Conservation (phyloP, 2,113 vertebrate genomes). For the Cyphomyrus discorhynchus region DNA sequence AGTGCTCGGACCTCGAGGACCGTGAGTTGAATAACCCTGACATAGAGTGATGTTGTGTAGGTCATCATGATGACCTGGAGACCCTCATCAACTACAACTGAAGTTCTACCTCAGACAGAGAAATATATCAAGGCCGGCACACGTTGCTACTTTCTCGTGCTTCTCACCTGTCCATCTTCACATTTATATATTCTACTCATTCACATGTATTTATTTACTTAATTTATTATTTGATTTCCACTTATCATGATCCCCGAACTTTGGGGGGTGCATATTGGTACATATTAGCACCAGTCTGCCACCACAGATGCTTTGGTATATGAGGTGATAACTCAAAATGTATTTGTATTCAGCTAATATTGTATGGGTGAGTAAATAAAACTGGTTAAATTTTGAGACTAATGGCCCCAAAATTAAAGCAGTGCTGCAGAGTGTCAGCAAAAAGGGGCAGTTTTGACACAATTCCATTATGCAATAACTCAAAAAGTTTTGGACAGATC, state of each 20-base stretch:
- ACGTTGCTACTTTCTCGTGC: not conserved
- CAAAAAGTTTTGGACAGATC: not conserved
- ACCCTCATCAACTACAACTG: too few species aligned
- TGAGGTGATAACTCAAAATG: not conserved
- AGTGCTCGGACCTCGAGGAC: too few species aligned
- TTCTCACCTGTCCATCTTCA: not conserved
- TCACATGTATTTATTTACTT: not conserved
- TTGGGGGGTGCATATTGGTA: not conserved
- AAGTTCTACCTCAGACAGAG: not conserved
- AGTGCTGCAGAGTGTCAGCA: not conserved
- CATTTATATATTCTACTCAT: not conserved
- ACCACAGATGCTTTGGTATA: not conserved
- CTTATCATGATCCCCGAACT: not conserved
- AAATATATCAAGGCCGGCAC: not conserved
- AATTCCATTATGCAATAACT: not conserved
- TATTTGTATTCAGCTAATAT: not conserved
- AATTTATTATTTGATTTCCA: not conserved
- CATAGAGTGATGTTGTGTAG: too few species aligned
- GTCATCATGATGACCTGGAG: too few species aligned
- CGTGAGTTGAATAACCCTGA: too few species aligned
- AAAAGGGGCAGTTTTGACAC: not conserved
- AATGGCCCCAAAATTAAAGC: not conserved
- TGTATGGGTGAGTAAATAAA: not conserved
- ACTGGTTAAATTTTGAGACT: not conserved
- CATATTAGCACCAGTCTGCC: not conserved